Conservation (phyloP, 2,888 invertebrate genomes). For the Drosophila affinis region DNA sequence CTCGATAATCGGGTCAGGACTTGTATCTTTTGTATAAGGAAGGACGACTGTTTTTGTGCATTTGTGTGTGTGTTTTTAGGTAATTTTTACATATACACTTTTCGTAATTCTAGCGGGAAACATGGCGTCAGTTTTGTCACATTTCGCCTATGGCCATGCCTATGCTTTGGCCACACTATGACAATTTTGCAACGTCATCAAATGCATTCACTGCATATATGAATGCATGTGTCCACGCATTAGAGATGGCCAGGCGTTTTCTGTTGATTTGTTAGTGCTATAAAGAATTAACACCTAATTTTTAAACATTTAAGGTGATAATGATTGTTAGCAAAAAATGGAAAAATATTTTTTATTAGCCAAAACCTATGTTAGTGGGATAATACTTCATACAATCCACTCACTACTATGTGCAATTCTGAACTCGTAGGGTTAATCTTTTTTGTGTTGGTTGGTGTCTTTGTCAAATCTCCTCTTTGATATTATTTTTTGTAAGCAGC, state of each 20-base stretch:
- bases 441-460: neutral
- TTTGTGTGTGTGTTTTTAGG: conserved; percentile 52
- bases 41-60: conserved; percentile 39
- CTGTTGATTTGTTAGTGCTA: neutral
- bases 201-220: neutral
- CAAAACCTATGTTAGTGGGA: too few species aligned
- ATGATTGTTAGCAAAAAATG: neutral
- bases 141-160: neutral
- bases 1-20: conserved; percentile 76
- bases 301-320: neutral
- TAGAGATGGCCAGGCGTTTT: neutral
- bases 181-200: conserved; percentile 36
- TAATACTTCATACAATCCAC: too few species aligned
- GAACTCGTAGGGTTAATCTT: neutral
- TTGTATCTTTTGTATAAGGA: conserved; percentile 42
- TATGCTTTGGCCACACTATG: conserved; percentile 15
- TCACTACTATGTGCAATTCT: neutral
- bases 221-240: neutral
- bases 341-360: neutral
- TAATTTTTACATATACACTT: conserved; percentile 33
- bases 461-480: neutral
- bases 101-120: conserved; percentile 71
- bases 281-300: neutral
- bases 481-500: neutral
- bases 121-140: conserved; percentile 62